Base-by-base conservation (phyloP, 2,113 vertebrate species). In the Leptosomus discolor region DNA sequence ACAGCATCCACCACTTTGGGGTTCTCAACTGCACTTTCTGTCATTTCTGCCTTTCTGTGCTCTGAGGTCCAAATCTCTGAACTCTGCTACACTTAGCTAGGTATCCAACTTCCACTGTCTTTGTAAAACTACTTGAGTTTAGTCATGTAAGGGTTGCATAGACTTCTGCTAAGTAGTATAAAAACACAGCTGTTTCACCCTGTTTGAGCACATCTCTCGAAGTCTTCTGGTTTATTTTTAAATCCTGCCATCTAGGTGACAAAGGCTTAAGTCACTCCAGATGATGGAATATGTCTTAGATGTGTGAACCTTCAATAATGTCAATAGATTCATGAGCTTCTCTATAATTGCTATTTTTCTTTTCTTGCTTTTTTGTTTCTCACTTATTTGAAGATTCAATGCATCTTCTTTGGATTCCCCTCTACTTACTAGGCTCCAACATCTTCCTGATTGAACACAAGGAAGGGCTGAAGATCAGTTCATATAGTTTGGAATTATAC, bases 111-210 rank as follows among this genome's bases (percentile, higher is more conserved):
- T 46, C 46, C 30, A 24, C 18, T 63, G 14, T 68, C 29, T 53
- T 53, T 43, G 64, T 58, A 22, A 56, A 17, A 6, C 8, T 81
- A 5, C 15, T 54, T 0, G 0, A n/a, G 23, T 50, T 41, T 8
- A 36, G 46, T 24, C 14, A 13, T 61, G 8, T 21, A n/a, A 41
- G 15, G 8, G 4, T 7, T 68, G 6, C 34, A 36, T 9, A 56
- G 16, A 12, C 11, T 46, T 65, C 39, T 65, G 23, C 45, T 51
- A 43, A 51, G 20, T 9, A 27, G 20, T 32, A 8, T 20, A 14
- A 64, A 91, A 75, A 1, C 16, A 58, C 8, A n/a, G 4, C 17
- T 32, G 11, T 60, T 58, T 56, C 14, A 64, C 27, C 48, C 4
- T 61, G 23, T 19, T 43, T 57, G 37, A 77, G 19, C 43, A 46